A percentile compares a stretch with the other conserved stretches of the same genome.
These are phyloP conservation scores for Subanguina moxae DNA, from an alignment of 1,140 invertebrate genomes.

Conservation along the genomic window DNA sequence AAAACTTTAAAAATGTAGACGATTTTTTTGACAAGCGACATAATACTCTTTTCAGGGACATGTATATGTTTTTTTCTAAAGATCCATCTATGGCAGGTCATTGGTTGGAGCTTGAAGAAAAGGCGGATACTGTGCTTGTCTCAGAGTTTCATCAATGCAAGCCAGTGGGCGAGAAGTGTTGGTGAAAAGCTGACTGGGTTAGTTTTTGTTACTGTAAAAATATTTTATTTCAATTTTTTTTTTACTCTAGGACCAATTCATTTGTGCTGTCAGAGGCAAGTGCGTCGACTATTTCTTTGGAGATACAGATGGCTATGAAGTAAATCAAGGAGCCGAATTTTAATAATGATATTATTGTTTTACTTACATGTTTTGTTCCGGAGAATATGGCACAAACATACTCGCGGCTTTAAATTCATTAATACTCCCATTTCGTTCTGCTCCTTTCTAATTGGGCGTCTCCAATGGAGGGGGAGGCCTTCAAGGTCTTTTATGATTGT, in stretches of 20 bases:
- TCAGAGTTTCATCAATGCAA: neutral
- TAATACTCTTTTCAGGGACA: slow-evolving; percentile 1
- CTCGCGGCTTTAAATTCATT: too few species aligned
- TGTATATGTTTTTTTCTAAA: slow-evolving; percentile 1
- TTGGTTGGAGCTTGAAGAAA: slow-evolving; percentile 2
- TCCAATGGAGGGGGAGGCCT: too few species aligned
- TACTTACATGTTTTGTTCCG: too few species aligned
- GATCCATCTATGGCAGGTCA: neutral
- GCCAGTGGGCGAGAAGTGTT: neutral
- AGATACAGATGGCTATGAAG: too few species aligned
- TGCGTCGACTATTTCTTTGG: slow-evolving; percentile 1
- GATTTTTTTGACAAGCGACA: neutral
- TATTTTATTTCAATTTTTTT: too few species aligned
- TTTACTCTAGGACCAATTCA: neutral
- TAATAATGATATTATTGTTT: too few species aligned
- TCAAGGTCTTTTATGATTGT: too few species aligned
- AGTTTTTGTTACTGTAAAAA: too few species aligned
- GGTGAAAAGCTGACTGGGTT: neutral
- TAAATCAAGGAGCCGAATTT: too few species aligned
- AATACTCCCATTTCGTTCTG: too few species aligned
- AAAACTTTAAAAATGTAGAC: neutral
- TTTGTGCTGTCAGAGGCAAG: neutral
- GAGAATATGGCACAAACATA: too few species aligned
- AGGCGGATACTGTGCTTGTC: neutral
- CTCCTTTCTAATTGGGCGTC: too few species aligned